These are phyloP conservation scores for Crambe crambe DNA, from an alignment of 37 sponge, comb jelly and placozoan species.

Conservation along the genomic window DNA sequence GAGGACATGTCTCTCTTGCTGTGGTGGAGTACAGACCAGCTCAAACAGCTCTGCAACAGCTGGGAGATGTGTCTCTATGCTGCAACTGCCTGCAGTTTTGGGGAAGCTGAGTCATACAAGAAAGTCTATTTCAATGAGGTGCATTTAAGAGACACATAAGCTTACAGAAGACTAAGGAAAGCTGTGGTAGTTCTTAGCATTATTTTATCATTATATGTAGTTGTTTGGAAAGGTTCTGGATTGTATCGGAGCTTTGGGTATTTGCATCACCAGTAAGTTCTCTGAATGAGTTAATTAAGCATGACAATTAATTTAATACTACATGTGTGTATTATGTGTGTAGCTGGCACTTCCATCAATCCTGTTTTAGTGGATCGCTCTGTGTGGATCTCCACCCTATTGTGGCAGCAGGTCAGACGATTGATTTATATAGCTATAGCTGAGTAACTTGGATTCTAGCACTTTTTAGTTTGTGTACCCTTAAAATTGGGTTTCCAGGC, in stretches of 20 bases:
- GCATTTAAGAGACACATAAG: too few relatives aligned
- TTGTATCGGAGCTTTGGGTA: conserved; percentile 18
- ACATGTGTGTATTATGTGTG: background rate
- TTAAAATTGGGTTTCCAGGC: too few relatives aligned
- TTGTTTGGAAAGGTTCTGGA: background rate
- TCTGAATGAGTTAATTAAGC: background rate
- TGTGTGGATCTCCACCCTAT: conserved; percentile 15
- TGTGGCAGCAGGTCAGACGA: conserved; percentile 2
- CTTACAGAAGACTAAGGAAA: too few relatives aligned
- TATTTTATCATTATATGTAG: background rate
- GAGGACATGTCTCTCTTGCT: background rate
- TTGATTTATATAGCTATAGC: background rate
- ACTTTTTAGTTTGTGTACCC: too few relatives aligned
- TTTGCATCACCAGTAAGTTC: conserved; percentile 8
- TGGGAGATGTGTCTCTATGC: conserved; percentile 19
- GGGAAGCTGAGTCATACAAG: background rate
- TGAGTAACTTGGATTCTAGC: too few relatives aligned
- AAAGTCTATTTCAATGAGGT: background rate
- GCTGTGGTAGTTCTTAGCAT: too few relatives aligned
- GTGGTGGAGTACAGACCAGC: conserved; percentile 2
- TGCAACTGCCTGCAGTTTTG: background rate
- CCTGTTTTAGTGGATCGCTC: background rate
- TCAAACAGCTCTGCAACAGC: conserved; percentile 12
- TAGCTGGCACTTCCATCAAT: conserved; percentile 1
- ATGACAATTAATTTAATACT: too few relatives aligned